Percentiles rank a stretch among this genome's conserved stretches.
Evolutionary conservation across 1,140 invertebrate species (phyloP).

Genomic region (Planococcus citri): DNA sequence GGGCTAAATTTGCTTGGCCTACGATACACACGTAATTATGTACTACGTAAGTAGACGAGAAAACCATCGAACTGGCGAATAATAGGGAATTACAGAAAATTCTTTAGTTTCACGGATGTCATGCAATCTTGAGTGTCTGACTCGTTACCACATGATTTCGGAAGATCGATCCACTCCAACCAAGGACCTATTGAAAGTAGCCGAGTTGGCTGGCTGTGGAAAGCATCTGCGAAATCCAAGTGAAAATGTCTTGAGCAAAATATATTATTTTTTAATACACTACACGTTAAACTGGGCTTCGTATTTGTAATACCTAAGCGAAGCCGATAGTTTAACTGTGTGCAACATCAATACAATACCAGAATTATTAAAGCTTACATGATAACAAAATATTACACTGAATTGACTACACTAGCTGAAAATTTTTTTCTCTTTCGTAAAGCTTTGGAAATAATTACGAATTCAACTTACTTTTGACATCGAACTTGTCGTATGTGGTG

Average conservation of each 20-base stretch:
- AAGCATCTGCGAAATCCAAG: slow-evolving; percentile 31
- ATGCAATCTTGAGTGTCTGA: slow-evolving; percentile 17
- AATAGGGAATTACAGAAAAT: background rate
- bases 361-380: slow-evolving; percentile 5
- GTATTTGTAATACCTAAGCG: background rate
- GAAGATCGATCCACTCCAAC: slow-evolving; percentile 19
- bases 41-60: background rate
- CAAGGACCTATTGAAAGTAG: slow-evolving; percentile 13
- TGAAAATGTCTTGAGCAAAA: slow-evolving; percentile 18
- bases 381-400: background rate
- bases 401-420: background rate
- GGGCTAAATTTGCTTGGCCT: background rate
- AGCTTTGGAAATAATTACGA: too few relatives aligned
- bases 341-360: slow-evolving; percentile 10
- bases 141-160: slow-evolving; percentile 15
- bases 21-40: background rate
- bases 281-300: slow-evolving; percentile 10
- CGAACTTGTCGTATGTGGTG: slow-evolving; percentile 95
- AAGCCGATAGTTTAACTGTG: slow-evolving; percentile 12
- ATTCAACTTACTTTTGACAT: slow-evolving; percentile 66
- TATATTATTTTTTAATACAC: background rate
- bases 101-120: background rate
- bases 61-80: too few relatives aligned
- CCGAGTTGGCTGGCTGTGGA: slow-evolving; percentile 28
- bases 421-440: background rate